Base-by-base conservation (phyloP, 2,888 invertebrate species). In the Julus scandinavius region DNA sequence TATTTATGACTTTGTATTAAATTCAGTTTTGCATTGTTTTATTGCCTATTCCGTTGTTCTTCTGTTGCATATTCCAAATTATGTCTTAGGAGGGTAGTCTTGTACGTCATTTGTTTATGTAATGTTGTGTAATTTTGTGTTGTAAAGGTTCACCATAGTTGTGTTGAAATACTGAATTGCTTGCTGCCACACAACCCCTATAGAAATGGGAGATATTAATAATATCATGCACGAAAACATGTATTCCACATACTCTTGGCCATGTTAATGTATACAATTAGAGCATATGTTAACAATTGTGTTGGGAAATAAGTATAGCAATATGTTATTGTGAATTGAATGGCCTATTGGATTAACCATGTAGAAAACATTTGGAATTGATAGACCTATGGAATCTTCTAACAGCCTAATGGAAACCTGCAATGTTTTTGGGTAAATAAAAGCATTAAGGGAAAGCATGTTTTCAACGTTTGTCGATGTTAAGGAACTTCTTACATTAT, bases 11-110 rank as follows among this genome's bases (percentile, higher is more conserved):
- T 38, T 38, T 13, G 38, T 38, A 72, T 72, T 29, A 72, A 72
- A 72, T 11, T 80, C 38, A 80, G 80, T 80, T 29, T 80, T 80
- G 80, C 80, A 40, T 80, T 13, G 38, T 80, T 38, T 80, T 80
- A 80, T 80, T 38, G 29, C 38, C 38, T 38, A 38, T 80, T 80
- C 20, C 20, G 63, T 7, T 63, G n/a, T 63, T 63, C n/a, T 6
- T 45, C 45, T 45, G 6, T 45, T 45, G 45, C 63, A 5, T n/a
- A 7, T 0, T 63, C 38, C 45, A 7, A 45, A 45, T 7, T 45
- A 38, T 15, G 15, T 13, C 11, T 80, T 38, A 38, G 15, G 38
- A 80, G 15, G 80, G 2, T 15, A 7, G 38, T 13, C 38, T 38
- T 80, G n/a, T 38, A 80, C 38, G 15, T 38, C 13, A 38, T 29